Evolutionary conservation across 2,888 invertebrate species (phyloP), one percentile per base, ranked within the genome.

Genomic region (Scaeva pyrastri): DNA sequence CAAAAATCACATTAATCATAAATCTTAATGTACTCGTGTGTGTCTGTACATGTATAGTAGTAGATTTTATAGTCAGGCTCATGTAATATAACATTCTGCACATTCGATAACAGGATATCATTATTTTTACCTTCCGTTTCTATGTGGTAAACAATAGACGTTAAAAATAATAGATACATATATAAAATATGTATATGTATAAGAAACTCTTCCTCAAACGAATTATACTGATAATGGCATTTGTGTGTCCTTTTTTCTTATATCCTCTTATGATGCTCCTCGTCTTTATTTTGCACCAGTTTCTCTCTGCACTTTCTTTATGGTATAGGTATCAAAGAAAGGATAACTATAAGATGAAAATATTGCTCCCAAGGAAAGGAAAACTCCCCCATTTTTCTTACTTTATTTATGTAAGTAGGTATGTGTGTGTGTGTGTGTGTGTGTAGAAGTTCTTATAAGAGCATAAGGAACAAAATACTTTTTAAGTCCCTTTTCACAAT

Each of bases 401-500:
- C 81, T 86, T 85, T 77, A 45, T 41, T 31, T 31, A n/a, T n/a
- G n/a, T n/a, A n/a, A n/a, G n/a, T n/a, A n/a, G n/a, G n/a, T n/a
- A n/a, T n/a, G n/a, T n/a, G n/a, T n/a, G n/a, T 31, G 8, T 31
- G 8, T 31, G 8, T 5, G 31, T 31, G 8, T 2, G 31, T 43
- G 31, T 39, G 16, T 48, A 21, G 21, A 86, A 81, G 73, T 77
- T 77, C 85, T 86, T 86, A 81, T 45, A 39, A 66, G 14, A 60
- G 73, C 80, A 80, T 85, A 72, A 85, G 73, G 85, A 62, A 74
- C 77, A 77, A 86, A 86, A 77, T 77, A 77, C 77, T 86, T 86
- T 85, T 77, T 73, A 81, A 86, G 81, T 86, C 77, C 70, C 81
- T 86, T 86, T 77, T 52, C 81, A 74, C 68, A 86, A 86, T 73